Evolutionary conservation across 2,888 invertebrate genomes (phyloP).

Genomic region (Tolmerus cingulatus): DNA sequence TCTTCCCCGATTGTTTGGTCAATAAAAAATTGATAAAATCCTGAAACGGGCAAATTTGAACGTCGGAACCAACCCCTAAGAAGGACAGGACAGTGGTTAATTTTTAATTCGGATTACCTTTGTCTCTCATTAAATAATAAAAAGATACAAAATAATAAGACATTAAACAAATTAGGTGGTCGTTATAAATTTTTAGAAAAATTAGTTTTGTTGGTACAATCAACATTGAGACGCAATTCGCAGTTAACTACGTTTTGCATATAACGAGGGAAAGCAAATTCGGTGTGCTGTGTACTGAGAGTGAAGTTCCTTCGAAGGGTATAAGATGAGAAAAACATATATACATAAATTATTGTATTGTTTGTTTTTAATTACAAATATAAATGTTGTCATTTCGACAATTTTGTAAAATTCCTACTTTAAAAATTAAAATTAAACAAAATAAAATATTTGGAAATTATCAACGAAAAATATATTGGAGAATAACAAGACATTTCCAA

Average conservation of each 20-base stretch:
- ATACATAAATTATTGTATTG: neutral
- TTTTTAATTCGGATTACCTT: neutral
- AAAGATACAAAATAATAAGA: neutral
- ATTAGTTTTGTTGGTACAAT: neutral
- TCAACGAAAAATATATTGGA: too few species aligned
- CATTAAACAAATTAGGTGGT: neutral
- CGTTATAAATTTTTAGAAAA: neutral
- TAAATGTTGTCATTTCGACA: neutral
- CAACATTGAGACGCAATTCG: neutral
- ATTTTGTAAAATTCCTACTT: neutral
- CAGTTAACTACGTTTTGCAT: neutral
- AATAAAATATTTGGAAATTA: neutral
- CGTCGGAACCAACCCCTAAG: neutral
- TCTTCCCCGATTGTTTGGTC: conserved; percentile 46
- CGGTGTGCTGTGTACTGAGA: neutral
- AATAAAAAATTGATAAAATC: conserved; percentile 42
- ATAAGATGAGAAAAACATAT: neutral
- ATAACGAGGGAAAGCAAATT: neutral
- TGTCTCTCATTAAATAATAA: neutral
- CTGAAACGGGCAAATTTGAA: neutral
- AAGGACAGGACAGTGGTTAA: neutral
- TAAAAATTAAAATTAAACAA: neutral
- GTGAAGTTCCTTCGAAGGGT: neutral
- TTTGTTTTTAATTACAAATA: neutral
- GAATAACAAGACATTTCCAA: too few species aligned